phyloP scores from a whole-genome alignment of 2,113 vertebrate species.

The Dromiciops gliroides region DNA sequence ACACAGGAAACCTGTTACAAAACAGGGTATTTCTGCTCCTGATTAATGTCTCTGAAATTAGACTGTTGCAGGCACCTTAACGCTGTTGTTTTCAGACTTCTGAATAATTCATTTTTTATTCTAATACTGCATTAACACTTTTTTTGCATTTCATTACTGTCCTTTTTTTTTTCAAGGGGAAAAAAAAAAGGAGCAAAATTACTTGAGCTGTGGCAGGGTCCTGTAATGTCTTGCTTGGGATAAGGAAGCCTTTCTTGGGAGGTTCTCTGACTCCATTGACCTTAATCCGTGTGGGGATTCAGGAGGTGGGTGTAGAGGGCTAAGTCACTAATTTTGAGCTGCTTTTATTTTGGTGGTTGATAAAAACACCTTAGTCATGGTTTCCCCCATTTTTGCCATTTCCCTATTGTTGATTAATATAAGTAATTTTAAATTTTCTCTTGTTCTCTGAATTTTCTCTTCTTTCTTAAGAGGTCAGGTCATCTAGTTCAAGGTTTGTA shows the following conservation, averaged over 20 bases:
- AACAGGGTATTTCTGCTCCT: conserved; percentile 1
- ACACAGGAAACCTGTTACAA: neutral
- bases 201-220: neutral
- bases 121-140: conserved; percentile 13
- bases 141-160: conserved; percentile 15
- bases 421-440: neutral
- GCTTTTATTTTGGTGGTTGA: neutral
- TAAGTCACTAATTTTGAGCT: too few species aligned
- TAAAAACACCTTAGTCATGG: neutral
- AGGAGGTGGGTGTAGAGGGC: neutral
- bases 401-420: neutral
- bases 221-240: neutral
- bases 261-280: neutral
- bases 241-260: neutral
- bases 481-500: neutral
- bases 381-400: conserved; percentile 7
- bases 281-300: neutral
- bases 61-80: conserved; percentile 28
- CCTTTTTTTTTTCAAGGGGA: conserved; percentile 30
- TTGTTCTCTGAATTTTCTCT: neutral
- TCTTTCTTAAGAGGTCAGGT: neutral
- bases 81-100: conserved; percentile 41
- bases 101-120: conserved; percentile 66
- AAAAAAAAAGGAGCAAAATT: neutral
- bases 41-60: conserved; percentile 31